Base-by-base conservation (phyloP, 1,140 invertebrate species). In the Conus betulinus region DNA sequence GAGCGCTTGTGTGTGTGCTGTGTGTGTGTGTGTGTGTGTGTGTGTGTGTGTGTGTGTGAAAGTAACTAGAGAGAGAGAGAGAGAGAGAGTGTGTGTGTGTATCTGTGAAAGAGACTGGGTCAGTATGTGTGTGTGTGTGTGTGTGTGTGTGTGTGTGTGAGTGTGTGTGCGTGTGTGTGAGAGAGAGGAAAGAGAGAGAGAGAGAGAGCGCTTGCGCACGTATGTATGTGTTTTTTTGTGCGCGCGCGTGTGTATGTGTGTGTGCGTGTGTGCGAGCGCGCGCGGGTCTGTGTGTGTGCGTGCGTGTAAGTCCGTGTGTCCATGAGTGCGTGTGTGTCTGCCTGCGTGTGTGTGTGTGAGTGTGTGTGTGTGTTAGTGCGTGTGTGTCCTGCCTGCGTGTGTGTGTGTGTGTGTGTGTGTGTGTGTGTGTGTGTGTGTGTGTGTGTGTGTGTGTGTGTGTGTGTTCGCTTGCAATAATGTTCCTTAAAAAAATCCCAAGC, bases 261-360 rank as follows among this genome's bases (percentile, higher is more conserved):
- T 52, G 39, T 55, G 6, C 23, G n/a, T 82, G 39, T 82, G 79
- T 82, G 79, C 25, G 39, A 6, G 23, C 25, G 25, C 17, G 5
- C 51, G 79, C 13, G 53, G 25, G 53, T 82, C 7, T 82, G 79
- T 82, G 53, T 55, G 79, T 82, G 79, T 82, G 39, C 51, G 79
- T 82, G 53, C 55, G 79, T 17, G 79, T 52, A 27, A 6, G 79
- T 52, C 8, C 17, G 25, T 13, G 8, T 55, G 79, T 55, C 10
- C 15, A 6, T 82, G 39, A 3, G 8, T 52, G 25, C 15, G 39
- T 82, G 25, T 51, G 79, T 82, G 5, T 5, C 6, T 15, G 79
- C 10, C 6, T 17, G 25, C 39, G 53, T n/a, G 15, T n/a, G 79
- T 52, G 39, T 52, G 79, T n/a, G 79, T 20, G n/a, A 52, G 81